Conservation (phyloP, 1,140 invertebrate genomes). For the Zaprionus ornatus region DNA sequence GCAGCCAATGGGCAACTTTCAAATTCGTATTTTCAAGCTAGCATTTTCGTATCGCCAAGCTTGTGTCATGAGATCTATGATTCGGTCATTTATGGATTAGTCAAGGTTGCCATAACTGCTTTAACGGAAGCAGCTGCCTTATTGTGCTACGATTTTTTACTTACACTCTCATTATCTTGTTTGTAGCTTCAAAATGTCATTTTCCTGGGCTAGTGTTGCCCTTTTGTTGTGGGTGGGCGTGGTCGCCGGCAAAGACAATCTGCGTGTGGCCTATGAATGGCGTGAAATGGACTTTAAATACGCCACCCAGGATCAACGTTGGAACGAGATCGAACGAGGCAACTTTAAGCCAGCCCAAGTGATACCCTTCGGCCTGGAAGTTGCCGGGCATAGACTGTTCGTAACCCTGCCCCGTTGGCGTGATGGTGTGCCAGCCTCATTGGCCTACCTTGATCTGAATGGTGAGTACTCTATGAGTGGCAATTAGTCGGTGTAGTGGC, state of each 20-base stretch:
- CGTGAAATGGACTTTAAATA: constrained; percentile 89
- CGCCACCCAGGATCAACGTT: constrained; percentile 85
- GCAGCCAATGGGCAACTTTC: constrained; percentile 1
- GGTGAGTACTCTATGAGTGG: constrained; percentile 84
- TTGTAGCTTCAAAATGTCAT: constrained; percentile 24
- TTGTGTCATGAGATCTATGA: neutral
- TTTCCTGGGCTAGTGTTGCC: constrained; percentile 9
- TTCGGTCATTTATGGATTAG: neutral
- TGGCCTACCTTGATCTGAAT: constrained; percentile 89
- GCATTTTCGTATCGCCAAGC: neutral
- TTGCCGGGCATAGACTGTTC: constrained; percentile 87
- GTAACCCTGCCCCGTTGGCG: constrained; percentile 90
- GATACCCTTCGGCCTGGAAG: constrained; percentile 89
- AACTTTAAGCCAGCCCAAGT: constrained; percentile 88
- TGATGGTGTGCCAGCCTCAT: constrained; percentile 88
- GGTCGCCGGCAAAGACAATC: constrained; percentile 85
- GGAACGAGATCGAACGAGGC: constrained; percentile 85
- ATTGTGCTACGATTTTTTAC: neutral
- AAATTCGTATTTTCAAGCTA: neutral
- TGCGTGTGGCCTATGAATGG: constrained; percentile 89
- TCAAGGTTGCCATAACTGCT: neutral
- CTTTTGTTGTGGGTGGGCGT: constrained; percentile 48
- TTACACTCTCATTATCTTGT: neutral
- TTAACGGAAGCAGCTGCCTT: constrained; percentile 7
- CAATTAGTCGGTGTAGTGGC: constrained; percentile 17